phyloP scores from a whole-genome alignment of 2,888 invertebrate species.

The Candidula unifasciata region DNA sequence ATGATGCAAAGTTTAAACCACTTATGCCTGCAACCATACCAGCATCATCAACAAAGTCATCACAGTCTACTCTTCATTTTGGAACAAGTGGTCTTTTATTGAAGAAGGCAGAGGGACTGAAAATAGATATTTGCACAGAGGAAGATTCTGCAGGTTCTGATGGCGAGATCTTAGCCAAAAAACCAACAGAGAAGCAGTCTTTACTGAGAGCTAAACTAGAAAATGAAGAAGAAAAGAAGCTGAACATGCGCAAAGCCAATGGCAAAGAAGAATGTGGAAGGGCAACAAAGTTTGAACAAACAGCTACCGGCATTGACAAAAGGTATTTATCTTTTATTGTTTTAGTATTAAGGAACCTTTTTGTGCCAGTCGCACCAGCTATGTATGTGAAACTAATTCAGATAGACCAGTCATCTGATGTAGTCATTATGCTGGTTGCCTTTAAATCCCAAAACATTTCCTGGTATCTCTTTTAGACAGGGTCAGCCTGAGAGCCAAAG shows the following conservation, averaged over 20 bases:
- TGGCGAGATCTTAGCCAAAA: background rate
- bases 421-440: too few relatives aligned
- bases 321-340: too few relatives aligned
- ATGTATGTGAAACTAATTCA: too few relatives aligned
- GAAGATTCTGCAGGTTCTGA: background rate
- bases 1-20: background rate
- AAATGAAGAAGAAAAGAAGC: background rate
- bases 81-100: constrained; percentile 27
- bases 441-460: too few relatives aligned
- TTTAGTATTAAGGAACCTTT: too few relatives aligned
- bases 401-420: too few relatives aligned
- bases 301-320: too few relatives aligned
- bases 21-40: background rate
- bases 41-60: background rate
- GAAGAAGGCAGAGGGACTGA: background rate
- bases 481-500: too few relatives aligned
- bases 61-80: constrained; percentile 38
- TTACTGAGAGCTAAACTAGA: background rate
- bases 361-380: too few relatives aligned
- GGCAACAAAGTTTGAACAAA: too few relatives aligned
- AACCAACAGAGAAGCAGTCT: background rate
- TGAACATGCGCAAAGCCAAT: background rate
- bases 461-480: too few relatives aligned
- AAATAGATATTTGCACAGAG: background rate
- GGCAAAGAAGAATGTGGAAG: background rate